A percentile compares a stretch with the other conserved stretches of the same genome.
phyloP scores from a whole-genome alignment of 1,140 invertebrate genomes.

The Drosophila nikananu region DNA sequence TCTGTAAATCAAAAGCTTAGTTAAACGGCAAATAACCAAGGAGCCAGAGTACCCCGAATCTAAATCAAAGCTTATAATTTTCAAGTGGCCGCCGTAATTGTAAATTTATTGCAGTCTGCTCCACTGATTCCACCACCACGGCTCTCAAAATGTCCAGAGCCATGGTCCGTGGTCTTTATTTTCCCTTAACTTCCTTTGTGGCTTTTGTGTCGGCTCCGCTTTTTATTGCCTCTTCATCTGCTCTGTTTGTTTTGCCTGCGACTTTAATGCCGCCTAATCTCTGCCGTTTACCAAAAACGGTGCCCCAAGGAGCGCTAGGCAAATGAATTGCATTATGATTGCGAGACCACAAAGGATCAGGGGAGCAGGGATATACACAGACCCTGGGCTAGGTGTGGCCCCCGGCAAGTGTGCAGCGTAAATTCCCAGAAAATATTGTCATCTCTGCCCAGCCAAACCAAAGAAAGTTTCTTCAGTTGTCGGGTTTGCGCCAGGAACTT shows the following conservation, averaged over 20 bases:
- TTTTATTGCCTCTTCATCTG: conserved; percentile 68
- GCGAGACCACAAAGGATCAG: conserved; percentile 43
- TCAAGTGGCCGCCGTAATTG: conserved; percentile 61
- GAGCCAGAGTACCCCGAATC: conserved; percentile 8
- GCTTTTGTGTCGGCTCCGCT: conserved; percentile 67
- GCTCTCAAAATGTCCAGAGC: conserved; percentile 51
- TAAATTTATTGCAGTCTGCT: conserved; percentile 69
- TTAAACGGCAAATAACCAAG: conserved; percentile 2
- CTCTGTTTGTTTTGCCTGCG: conserved; percentile 61
- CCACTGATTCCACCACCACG: conserved; percentile 26
- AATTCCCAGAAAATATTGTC: conserved; percentile 52
- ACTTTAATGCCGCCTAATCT: conserved; percentile 79
- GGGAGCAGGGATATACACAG: not conserved
- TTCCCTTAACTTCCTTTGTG: conserved; percentile 65
- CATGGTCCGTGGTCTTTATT: conserved; percentile 23
- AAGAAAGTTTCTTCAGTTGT: conserved; percentile 36
- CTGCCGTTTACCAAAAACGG: conserved; percentile 78
- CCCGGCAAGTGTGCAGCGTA: conserved; percentile 38
- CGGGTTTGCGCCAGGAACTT: conserved; percentile 6
- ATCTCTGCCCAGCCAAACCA: conserved; percentile 13
- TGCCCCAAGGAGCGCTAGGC: conserved; percentile 70
- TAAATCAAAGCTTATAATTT: conserved; percentile 37
- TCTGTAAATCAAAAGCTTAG: conserved; percentile 2
- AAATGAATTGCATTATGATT: conserved; percentile 83
- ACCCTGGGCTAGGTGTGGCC: conserved; percentile 10